Conservation (phyloP, 2,888 invertebrate species). For the Sphaerolaimus hirsutus region DNA sequence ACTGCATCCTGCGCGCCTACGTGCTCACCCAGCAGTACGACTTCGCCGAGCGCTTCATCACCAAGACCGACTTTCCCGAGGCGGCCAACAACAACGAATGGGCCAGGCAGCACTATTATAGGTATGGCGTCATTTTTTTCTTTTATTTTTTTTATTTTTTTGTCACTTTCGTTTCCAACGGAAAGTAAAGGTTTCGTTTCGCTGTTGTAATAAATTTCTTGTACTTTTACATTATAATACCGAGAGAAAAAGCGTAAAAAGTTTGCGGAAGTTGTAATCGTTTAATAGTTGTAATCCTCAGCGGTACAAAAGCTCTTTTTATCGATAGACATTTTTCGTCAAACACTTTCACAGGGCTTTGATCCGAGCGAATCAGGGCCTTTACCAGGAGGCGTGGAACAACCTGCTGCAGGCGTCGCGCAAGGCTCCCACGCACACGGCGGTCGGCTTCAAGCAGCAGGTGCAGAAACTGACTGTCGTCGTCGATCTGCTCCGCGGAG, state of each 20-base stretch:
- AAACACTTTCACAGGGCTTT: background rate
- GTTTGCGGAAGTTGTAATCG: too few species aligned
- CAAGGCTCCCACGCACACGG: conserved; percentile 88
- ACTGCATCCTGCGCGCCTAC: conserved; percentile 79
- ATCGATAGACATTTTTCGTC: background rate
- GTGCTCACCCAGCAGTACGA: conserved; percentile 81
- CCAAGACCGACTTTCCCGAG: conserved; percentile 64
- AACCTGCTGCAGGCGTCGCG: conserved; percentile 70
- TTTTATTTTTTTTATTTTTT: too few species aligned
- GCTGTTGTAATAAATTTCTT: too few species aligned
- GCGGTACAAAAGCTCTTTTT: too few species aligned
- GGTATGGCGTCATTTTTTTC: too few species aligned
- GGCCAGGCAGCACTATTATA: conserved; percentile 85
- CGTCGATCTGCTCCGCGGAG: conserved; percentile 75
- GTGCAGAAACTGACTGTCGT: conserved; percentile 47
- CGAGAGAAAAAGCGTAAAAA: too few species aligned
- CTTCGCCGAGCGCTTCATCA: conserved; percentile 81
- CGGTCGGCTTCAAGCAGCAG: conserved; percentile 82
- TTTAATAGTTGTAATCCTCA: too few species aligned
- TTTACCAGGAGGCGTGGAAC: conserved; percentile 89
- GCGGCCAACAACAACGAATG: conserved; percentile 92
- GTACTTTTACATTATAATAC: too few species aligned
- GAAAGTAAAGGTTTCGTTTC: too few species aligned
- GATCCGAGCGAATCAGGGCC: conserved; percentile 67
- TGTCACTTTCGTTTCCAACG: too few species aligned